Evolutionary conservation across 2,797 vertebrate species (phyloP), one percentile per base, ranked within the genome.

Genomic region (Podargus strigoides): DNA sequence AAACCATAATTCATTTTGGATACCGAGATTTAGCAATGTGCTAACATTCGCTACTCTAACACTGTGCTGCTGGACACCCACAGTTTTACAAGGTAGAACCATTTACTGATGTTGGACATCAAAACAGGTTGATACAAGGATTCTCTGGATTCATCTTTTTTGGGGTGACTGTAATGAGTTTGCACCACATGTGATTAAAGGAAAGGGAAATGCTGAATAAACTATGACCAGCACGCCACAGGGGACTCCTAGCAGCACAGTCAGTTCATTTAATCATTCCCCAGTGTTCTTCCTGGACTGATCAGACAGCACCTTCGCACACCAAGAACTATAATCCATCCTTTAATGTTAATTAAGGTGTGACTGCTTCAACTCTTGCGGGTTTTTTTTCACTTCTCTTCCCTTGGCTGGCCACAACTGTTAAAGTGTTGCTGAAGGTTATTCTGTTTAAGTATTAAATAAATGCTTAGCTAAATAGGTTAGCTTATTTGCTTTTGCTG

Each of bases 401-500:
- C 37, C 67, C 60, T 85, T 89, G 63, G 89, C 44, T 74, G 83
- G 91, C 91, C 64, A 85, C 85, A 89, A 89, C 91, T 93, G 91
- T 87, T 91, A 59, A 63, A 60, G 76, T 90, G 74, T 82, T 94
- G 94, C 93, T 95, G 83, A 92, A 79, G 46, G 92, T 96, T 96
- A 94, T 96, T 95, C 94, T 96, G 87, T 90, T 95, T 93, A 96
- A 97, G 94, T 93, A 97, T 95, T 95, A 86, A 92, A 97, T n/a
- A 97, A 97, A 94, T 90, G 96, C 96, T 96, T 95, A 96, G 92
- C 95, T 96, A 97, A 97, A 97, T 97, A 96, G 42, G 50, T 91
- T 66, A 58, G 91, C 91, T 96, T 97, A 97, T 97, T 98, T 97
- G 94, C 94, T 98, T 98, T 97, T 97, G 95, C 97, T 96, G 98